Conservation (phyloP, 2,113 vertebrate species). For the Pterophyllum scalare region DNA sequence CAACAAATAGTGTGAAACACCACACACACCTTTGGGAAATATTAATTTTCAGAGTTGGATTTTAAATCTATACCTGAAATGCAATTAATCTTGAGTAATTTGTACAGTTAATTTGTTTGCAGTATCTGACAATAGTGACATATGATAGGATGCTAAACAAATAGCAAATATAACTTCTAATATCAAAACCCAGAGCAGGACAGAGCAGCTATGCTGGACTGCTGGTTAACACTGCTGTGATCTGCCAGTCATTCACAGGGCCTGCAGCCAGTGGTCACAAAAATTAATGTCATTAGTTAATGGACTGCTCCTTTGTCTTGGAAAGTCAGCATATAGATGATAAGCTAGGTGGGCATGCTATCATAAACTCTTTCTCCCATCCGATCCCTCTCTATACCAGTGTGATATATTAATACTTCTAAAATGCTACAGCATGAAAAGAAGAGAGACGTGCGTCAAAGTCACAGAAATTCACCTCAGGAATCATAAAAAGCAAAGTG, state of each 20-base stretch:
- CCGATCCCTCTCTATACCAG: background rate
- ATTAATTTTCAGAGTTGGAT: background rate
- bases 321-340: background rate
- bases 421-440: background rate
- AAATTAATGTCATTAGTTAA: background rate
- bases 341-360: background rate
- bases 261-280: background rate
- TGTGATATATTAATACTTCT: background rate
- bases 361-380: background rate
- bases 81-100: background rate
- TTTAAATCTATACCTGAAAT: background rate
- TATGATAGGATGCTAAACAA: background rate
- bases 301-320: background rate
- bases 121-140: background rate
- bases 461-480: background rate
- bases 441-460: background rate
- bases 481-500: slow-evolving; percentile 35
- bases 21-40: background rate
- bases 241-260: background rate
- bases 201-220: background rate
- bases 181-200: background rate
- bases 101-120: background rate
- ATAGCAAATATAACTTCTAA: background rate
- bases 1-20: background rate
- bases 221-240: background rate